Evolutionary conservation across 2,797 vertebrate genomes (phyloP).

Genomic region (Sebastes variabilis): DNA sequence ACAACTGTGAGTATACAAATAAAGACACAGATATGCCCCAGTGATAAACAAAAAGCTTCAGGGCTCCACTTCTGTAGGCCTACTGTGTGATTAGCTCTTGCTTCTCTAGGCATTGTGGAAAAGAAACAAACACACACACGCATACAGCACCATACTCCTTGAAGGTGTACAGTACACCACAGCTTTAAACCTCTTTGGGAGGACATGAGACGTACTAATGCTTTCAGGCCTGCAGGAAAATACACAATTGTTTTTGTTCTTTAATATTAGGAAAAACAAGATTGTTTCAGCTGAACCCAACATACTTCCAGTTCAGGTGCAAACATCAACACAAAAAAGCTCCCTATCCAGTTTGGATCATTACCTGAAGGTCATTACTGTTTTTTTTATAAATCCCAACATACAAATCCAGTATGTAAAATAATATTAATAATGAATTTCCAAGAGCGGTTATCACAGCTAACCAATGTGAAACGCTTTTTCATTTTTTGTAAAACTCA

Average conservation of each 20-base stretch:
- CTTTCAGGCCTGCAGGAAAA: slow-evolving; percentile 11
- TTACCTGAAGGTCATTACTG: neutral
- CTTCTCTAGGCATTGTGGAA: slow-evolving; percentile 1
- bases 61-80: neutral
- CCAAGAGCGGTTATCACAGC: neutral
- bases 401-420: neutral
- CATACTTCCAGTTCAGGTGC: neutral
- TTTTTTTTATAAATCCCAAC: neutral
- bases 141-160: neutral
- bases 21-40: neutral
- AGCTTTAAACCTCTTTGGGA: neutral
- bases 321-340: neutral
- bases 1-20: slow-evolving; percentile 7
- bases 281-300: neutral
- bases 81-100: neutral
- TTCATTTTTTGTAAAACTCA: neutral
- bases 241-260: neutral
- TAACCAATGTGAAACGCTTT: neutral
- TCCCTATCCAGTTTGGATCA: neutral
- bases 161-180: neutral
- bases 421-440: neutral
- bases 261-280: neutral
- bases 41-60: slow-evolving; percentile 8
- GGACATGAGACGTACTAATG: neutral
- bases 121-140: neutral